These are phyloP conservation scores for Pongo pygmaeus DNA, from an alignment of 2,113 vertebrate species.

Conservation along the genomic window DNA sequence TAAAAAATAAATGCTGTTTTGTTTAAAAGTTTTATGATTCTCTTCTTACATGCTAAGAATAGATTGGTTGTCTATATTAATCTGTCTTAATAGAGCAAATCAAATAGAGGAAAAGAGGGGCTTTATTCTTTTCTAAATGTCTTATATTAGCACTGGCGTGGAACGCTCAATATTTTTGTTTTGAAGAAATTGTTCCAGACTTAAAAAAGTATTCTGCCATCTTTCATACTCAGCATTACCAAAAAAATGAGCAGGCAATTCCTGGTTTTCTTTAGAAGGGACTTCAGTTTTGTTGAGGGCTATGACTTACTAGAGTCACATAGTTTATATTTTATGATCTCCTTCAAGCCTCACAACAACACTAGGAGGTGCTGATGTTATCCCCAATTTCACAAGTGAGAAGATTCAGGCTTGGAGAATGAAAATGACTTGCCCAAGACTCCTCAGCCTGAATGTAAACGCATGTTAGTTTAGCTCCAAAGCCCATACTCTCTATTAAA, in stretches of 20 bases:
- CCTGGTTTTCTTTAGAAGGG: not conserved
- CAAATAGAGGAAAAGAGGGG: not conserved
- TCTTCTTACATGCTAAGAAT: not conserved
- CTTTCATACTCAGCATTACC: not conserved
- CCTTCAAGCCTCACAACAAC: not conserved
- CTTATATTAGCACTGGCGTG: too few species aligned
- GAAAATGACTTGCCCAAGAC: not conserved
- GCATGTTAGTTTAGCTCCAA: not conserved
- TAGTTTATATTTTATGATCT: not conserved
- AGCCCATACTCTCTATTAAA: not conserved
- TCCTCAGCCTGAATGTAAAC: too few species aligned
- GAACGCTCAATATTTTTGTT: not conserved
- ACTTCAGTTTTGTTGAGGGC: not conserved
- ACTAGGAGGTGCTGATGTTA: not conserved
- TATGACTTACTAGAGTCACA: accelerated
- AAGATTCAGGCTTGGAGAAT: not conserved
- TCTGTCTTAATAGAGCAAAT: not conserved
- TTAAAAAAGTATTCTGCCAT: not conserved
- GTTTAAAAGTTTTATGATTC: constrained; percentile 17
- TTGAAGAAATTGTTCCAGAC: not conserved
- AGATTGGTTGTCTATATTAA: constrained; percentile 4
- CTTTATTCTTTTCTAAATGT: constrained; percentile 4
- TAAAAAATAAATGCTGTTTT: not conserved
- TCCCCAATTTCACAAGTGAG: not conserved
- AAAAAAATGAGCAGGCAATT: not conserved